These are phyloP conservation scores for Sakesphorus luctuosus DNA, from an alignment of 2,113 vertebrate genomes.

Conservation along the genomic window DNA sequence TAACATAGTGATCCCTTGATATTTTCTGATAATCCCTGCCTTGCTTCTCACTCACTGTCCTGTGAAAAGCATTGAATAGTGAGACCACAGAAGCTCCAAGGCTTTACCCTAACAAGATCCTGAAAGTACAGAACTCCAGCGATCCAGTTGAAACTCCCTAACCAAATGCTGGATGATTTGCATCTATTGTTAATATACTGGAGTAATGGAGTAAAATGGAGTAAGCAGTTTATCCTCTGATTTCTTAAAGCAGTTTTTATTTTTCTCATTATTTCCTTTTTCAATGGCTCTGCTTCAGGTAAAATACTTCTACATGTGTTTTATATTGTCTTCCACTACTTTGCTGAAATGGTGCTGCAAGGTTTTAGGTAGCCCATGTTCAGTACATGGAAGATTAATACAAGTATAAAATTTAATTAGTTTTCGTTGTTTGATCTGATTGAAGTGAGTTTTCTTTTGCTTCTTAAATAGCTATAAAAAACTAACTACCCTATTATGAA, in stretches of 20 bases:
- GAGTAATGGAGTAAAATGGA: not conserved
- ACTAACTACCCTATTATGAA: not conserved
- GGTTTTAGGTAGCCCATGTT: not conserved
- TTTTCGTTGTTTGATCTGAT: not conserved
- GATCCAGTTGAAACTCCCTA: not conserved
- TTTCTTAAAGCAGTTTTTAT: not conserved
- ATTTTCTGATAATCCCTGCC: not conserved
- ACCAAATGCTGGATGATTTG: not conserved
- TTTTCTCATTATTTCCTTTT: not conserved
- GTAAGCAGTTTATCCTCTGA: not conserved
- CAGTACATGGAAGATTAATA: not conserved
- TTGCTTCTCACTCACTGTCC: not conserved
- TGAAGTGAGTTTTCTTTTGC: not conserved
- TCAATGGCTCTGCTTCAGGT: not conserved
- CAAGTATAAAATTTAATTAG: not conserved
- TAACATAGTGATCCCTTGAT: not conserved
- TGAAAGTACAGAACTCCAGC: not conserved
- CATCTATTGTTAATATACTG: not conserved
- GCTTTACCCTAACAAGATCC: not conserved
- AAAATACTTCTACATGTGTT: not conserved
- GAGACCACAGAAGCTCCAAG: not conserved
- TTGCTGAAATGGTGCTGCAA: not conserved
- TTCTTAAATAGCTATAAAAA: not conserved
- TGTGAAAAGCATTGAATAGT: not conserved
- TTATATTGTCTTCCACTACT: not conserved